phyloP scores from a whole-genome alignment of 2,113 vertebrate species.

The Meriones unguiculatus region DNA sequence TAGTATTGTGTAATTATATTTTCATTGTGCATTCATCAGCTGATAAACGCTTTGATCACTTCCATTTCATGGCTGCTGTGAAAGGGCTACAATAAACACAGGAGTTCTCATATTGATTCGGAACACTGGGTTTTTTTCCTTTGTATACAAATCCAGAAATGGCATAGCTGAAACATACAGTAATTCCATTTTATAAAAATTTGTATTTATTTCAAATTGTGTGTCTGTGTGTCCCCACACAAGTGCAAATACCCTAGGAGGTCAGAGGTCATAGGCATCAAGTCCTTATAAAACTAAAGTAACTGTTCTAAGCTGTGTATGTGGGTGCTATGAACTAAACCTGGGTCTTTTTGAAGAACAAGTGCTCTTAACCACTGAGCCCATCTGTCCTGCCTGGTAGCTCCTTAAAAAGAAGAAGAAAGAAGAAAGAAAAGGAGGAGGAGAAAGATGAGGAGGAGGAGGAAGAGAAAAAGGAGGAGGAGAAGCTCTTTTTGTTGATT shows the following conservation, averaged over 20 bases:
- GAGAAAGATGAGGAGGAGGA: no score
- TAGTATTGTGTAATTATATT: neutral
- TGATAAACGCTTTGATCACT: neutral
- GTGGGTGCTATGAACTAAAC: neutral
- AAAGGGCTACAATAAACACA: neutral
- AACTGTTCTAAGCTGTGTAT: neutral
- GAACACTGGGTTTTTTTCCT: neutral
- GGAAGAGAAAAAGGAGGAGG: no score
- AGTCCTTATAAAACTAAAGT: neutral
- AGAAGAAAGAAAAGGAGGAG: no score
- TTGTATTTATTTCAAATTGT: neutral
- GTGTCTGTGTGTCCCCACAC: neutral
- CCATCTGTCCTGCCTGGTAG: neutral
- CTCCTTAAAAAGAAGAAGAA: neutral
- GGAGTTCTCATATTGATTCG: neutral
- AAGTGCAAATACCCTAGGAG: neutral
- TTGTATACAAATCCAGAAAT: neutral
- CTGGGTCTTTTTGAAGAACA: neutral
- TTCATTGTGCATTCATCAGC: neutral
- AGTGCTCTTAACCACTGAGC: neutral
- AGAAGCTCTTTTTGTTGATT: neutral
- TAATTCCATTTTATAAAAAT: neutral
- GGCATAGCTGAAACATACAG: neutral
- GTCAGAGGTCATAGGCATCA: neutral
- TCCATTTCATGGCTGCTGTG: neutral